Evolutionary conservation across 2,888 invertebrate genomes (phyloP).

Genomic region (Exocentrus adspersus): DNA sequence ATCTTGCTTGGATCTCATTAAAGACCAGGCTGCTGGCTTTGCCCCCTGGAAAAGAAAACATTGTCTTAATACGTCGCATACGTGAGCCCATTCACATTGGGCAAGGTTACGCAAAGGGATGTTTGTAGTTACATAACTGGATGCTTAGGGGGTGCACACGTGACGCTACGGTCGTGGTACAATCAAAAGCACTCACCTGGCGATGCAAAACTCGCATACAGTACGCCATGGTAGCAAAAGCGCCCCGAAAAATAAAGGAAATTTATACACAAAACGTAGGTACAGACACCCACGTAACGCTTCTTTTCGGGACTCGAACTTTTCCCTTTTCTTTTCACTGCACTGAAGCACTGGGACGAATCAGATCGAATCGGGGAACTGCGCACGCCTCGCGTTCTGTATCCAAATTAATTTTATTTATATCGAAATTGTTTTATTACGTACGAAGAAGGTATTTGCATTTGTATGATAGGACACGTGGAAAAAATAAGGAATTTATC

Average conservation of each 20-base stretch:
- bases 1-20: slow-evolving; percentile 79
- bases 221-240: slow-evolving; percentile 73
- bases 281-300: not conserved
- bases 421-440: not conserved
- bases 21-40: slow-evolving; percentile 66
- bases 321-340: not conserved
- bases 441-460: not conserved
- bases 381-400: slow-evolving; percentile 2
- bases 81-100: too few species aligned
- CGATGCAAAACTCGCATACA: slow-evolving; percentile 81
- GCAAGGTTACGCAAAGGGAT: too few species aligned
- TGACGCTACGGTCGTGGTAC: not conserved
- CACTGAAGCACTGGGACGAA: not conserved
- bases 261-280: not conserved
- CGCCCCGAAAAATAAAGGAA: slow-evolving; percentile 38
- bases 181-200: slow-evolving; percentile 69
- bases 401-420: not conserved
- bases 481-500: too few species aligned
- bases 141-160: not conserved
- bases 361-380: not conserved
- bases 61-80: too few species aligned
- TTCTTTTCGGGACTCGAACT: not conserved
- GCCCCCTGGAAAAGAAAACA: slow-evolving; percentile 65
- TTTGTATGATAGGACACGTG: too few species aligned
- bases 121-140: slow-evolving; percentile 14